Evolutionary conservation across 2,113 vertebrate species (phyloP).

Genomic region (Leptodactylus fuscus): DNA sequence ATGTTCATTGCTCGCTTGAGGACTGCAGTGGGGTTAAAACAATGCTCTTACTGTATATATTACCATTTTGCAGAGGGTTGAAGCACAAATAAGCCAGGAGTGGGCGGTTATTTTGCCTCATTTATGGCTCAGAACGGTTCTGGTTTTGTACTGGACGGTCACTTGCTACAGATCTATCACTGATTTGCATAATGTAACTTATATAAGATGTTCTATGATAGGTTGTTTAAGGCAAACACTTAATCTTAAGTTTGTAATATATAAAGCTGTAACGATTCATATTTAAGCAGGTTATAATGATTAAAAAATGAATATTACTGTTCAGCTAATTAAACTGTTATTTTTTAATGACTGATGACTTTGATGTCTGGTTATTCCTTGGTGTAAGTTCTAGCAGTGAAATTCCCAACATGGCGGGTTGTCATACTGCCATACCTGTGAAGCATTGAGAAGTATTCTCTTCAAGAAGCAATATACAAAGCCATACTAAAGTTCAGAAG

Average conservation of each 20-base stretch:
- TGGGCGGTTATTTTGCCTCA: slow-evolving; percentile 8
- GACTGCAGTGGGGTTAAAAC: background rate
- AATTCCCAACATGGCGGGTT: background rate
- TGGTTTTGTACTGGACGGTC: slow-evolving; percentile 51
- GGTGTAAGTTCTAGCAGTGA: too few species aligned
- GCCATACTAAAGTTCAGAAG: too few species aligned
- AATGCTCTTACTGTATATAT: slow-evolving; percentile 50
- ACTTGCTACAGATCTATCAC: slow-evolving; percentile 46
- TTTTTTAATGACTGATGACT: slow-evolving; percentile 55
- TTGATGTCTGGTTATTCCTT: slow-evolving; percentile 2
- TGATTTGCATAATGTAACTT: slow-evolving; percentile 57
- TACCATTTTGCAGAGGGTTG: slow-evolving; percentile 31
- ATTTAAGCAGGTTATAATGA: slow-evolving; percentile 61
- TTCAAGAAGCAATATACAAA: too few species aligned
- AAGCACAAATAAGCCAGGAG: slow-evolving; percentile 48
- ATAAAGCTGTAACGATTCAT: slow-evolving; percentile 60
- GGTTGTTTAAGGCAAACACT: slow-evolving; percentile 23
- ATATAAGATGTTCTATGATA: slow-evolving; percentile 46
- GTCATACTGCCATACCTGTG: too few species aligned
- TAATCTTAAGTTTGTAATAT: slow-evolving; percentile 53
- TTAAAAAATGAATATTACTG: slow-evolving; percentile 61
- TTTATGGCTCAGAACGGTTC: background rate
- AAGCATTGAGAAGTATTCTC: too few species aligned
- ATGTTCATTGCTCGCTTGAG: background rate
- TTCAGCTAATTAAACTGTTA: slow-evolving; percentile 59